Conservation (phyloP, 2,113 vertebrate species). For the Stictonetta naevosa region DNA sequence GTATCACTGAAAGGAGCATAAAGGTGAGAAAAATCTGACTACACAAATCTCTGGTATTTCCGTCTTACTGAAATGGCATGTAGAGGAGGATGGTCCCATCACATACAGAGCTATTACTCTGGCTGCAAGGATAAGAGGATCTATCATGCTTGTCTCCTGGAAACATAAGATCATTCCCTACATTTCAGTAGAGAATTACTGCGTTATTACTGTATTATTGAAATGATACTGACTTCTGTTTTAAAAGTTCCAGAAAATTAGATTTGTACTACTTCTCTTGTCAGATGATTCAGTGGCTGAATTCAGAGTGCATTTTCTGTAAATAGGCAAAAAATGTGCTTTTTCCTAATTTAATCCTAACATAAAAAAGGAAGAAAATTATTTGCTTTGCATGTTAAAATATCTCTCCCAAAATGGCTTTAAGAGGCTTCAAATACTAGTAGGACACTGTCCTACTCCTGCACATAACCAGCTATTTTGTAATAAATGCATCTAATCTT, state of each 20-base stretch:
- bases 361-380: background rate
- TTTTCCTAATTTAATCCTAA: background rate
- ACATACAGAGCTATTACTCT: background rate
- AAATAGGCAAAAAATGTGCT: background rate
- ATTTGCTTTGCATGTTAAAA: background rate
- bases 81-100: background rate
- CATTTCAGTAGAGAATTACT: background rate
- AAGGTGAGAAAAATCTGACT: background rate
- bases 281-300: background rate
- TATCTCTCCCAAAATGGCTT: background rate
- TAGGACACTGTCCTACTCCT: background rate
- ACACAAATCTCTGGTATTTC: background rate
- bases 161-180: background rate
- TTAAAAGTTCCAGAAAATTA: background rate
- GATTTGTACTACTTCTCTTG: background rate
- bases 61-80: background rate
- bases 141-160: background rate
- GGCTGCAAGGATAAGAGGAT: background rate
- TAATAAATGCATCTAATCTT: background rate
- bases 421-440: background rate
- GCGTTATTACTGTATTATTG: background rate
- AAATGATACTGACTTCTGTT: background rate
- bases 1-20: background rate
- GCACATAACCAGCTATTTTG: background rate
- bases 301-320: background rate